Base-by-base conservation (phyloP, 1,140 invertebrate genomes). In the Aradophagus sp. region DNA sequence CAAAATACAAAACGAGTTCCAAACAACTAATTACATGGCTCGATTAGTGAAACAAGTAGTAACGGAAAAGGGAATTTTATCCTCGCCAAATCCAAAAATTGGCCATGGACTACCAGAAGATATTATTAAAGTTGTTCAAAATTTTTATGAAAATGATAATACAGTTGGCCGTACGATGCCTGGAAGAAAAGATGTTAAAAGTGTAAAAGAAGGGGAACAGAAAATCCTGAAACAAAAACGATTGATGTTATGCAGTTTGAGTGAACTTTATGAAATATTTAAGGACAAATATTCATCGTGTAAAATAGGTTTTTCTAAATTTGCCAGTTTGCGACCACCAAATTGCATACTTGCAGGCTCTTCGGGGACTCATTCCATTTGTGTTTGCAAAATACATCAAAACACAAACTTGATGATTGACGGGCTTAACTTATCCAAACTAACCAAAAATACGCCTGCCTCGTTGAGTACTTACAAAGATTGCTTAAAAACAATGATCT, bases 191-290 rank as follows among this genome's bases (percentile, higher is more conserved):
- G 20, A 58, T 13, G 20, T 35, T 12, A 36, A 58, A 58, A 45
- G 29, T 58, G 14, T 45, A 1, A 58, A 58, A 52, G 27, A 6
- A 1, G 1, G 5, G 12, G 59, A 23, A 6, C 29, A 5, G 8
- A 27, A 16, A 27, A 17, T 52, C 36, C n/a, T 44, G 15, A 36
- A 44, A 17, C 67, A 70, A 36, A 70, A 70, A 41, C 11, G 32
- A 12, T 34, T 69, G 23, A 10, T 68, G 10, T 23, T 58, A 13
- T 36, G 38, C 38, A 68, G 45, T 53, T 27, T 68, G 10, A 68
- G 47, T 15, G 65, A 68, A 36, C 26, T 61, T n/a, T 68, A 17
- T 14, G 23, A 29, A 1, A 32, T 29, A 27, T 69, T 62, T 26
- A 61, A 69, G 23, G 8, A 27, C 5, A 42, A 62, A 41, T n/a